Evolutionary conservation across 2,888 invertebrate species (phyloP).

Genomic region (Meteorus colon): DNA sequence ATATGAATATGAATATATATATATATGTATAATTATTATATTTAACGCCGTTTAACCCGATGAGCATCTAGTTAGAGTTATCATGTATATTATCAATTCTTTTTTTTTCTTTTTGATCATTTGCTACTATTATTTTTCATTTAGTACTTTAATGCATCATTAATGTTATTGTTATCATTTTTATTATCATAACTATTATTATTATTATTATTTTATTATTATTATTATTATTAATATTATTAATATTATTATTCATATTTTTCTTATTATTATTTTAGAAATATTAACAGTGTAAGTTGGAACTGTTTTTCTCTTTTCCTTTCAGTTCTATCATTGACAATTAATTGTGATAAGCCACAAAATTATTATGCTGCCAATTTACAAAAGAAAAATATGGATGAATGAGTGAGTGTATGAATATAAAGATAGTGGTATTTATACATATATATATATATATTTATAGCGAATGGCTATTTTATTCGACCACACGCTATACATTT

Average conservation of each 20-base stretch:
- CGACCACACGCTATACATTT: not conserved
- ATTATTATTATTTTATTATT: not conserved
- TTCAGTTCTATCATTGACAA: constrained; percentile 34
- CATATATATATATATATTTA: not conserved
- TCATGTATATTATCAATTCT: constrained; percentile 1
- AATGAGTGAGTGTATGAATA: not conserved
- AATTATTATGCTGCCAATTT: constrained; percentile 60
- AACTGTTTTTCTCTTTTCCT: constrained; percentile 42
- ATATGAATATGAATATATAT: not conserved
- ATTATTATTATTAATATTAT: constrained; percentile 36
- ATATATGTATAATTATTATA: not conserved
- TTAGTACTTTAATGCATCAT: constrained; percentile 35
- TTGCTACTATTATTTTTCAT: not conserved
- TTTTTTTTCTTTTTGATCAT: not conserved
- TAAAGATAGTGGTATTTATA: not conserved
- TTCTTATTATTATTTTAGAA: constrained; percentile 40
- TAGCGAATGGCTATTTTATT: not conserved
- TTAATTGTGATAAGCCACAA: constrained; percentile 47
- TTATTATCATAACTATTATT: constrained; percentile 41
- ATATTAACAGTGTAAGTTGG: constrained; percentile 40
- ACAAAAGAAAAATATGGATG: not conserved
- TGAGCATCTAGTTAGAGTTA: constrained; percentile 8
- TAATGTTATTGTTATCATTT: constrained; percentile 35
- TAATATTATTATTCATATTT: constrained; percentile 39
- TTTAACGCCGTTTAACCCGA: constrained; percentile 8